Evolutionary conservation across 1,140 invertebrate species (phyloP).

Genomic region (Microvelia longipes): DNA sequence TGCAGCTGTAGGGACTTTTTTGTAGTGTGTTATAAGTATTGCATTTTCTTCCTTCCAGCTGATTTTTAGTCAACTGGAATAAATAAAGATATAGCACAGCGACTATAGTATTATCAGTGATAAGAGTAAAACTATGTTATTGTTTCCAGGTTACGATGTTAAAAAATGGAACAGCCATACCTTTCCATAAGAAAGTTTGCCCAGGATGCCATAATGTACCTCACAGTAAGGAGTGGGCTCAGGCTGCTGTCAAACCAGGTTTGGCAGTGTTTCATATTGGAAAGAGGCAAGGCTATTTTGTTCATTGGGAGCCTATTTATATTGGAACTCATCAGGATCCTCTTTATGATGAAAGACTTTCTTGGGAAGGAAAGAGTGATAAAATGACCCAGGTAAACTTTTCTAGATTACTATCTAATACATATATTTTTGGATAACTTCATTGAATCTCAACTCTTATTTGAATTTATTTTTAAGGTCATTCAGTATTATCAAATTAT

Average conservation of each 20-base stretch:
- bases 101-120: no score
- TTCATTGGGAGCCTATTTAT: constrained; percentile 82
- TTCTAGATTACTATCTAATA: not conserved
- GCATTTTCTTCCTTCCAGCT: no score
- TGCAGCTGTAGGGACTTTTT: no score
- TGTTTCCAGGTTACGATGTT: constrained; percentile 47
- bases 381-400: constrained; percentile 81
- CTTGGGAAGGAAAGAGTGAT: constrained; percentile 79
- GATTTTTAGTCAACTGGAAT: no score
- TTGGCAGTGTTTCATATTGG: constrained; percentile 70
- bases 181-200: constrained; percentile 81
- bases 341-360: constrained; percentile 71
- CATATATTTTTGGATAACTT: no score
- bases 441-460: no score
- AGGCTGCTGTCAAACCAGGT: constrained; percentile 45
- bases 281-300: constrained; percentile 57
- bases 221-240: constrained; percentile 64
- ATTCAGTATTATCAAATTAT: no score
- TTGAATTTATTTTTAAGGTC: no score
- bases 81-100: no score
- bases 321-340: constrained; percentile 75
- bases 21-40: no score
- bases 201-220: constrained; percentile 77
- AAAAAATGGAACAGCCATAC: constrained; percentile 58
- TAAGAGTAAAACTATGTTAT: no score